Conservation (phyloP, 2,888 invertebrate species). For the Cephus pygmeus region DNA sequence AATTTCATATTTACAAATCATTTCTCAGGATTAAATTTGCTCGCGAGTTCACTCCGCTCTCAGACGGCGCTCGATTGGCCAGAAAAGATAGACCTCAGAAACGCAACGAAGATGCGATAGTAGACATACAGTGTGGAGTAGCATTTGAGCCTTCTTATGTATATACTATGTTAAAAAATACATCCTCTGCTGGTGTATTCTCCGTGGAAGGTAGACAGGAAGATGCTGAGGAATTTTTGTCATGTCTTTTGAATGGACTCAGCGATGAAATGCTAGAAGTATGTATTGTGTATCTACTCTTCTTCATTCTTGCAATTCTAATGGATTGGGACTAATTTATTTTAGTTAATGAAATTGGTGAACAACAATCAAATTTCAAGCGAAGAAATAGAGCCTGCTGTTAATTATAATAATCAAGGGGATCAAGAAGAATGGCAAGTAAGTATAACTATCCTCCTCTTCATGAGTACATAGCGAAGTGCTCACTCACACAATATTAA, state of each 20-base stretch:
- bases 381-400: constrained; percentile 49
- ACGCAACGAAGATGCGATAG: constrained; percentile 62
- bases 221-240: constrained; percentile 97
- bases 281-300: constrained; percentile 32
- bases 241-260: constrained; percentile 90
- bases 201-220: constrained; percentile 92
- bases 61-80: constrained; percentile 69
- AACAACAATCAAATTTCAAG: constrained; percentile 48
- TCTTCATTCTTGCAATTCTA: constrained; percentile 4
- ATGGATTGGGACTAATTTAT: constrained; percentile 31
- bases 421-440: constrained; percentile 80
- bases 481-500: constrained; percentile 4
- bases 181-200: constrained; percentile 76
- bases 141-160: constrained; percentile 92
- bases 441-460: constrained; percentile 31
- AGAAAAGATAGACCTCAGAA: constrained; percentile 65
- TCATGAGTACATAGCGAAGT: neutral
- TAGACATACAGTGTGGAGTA: constrained; percentile 76
- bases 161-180: constrained; percentile 84
- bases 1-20: constrained; percentile 17
- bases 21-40: constrained; percentile 78
- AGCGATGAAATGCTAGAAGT: constrained; percentile 98
- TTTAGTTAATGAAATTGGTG: constrained; percentile 69
- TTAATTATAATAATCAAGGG: constrained; percentile 66
- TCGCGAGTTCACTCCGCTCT: constrained; percentile 80